Evolutionary conservation across 2,888 invertebrate genomes (phyloP), one percentile per base, ranked within the genome.

Genomic region (Sympetrum striolatum): DNA sequence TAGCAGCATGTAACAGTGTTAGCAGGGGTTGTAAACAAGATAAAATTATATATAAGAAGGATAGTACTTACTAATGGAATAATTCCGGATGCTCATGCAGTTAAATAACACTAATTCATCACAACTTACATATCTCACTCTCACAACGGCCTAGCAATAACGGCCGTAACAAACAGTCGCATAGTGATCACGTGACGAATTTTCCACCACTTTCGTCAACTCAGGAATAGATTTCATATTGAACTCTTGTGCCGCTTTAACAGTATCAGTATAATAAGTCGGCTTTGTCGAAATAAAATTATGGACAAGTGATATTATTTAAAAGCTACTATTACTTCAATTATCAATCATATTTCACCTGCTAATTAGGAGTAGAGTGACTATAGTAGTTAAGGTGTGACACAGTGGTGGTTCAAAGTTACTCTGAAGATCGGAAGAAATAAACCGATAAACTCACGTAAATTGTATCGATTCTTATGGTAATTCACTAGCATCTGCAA

Each of bases 121-220:
- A 15, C 37, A 86, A 60, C 58, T 60, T 37, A 60, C 86, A 86
- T 86, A 86, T 64, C 86, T 35, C 1, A 31, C 12, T n/a, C 37
- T 22, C 10, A 60, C 86, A 86, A 39, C 37, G 60, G 60, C 37
- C 64, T 53, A 60, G 22, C 31, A n/a, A 86, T 86, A 86, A 86
- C 86, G 86, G 86, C 86, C 60, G 39, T 37, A 22, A n/a, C 58
- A 60, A 86, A 60, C 86, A 86, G 86, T 86, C 86, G 86, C 86
- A 86, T 86, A 37, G 60, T 86, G 86, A 60, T 86, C 86, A 86
- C 86, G 86, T 86, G 86, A 64, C 35, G 35, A 60, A 22, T 86
- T 39, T 3, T n/a, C 18, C 48, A 14, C 53, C 25, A 82, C 53
- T 15, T 18, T 53, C 53, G 15, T 53, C 53, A 53, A 53, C 5